A percentile compares a stretch with the other conserved stretches of the same genome.
These are phyloP conservation scores for Diplazon laetatorius DNA, from an alignment of 2,888 invertebrate species.

Conservation along the genomic window DNA sequence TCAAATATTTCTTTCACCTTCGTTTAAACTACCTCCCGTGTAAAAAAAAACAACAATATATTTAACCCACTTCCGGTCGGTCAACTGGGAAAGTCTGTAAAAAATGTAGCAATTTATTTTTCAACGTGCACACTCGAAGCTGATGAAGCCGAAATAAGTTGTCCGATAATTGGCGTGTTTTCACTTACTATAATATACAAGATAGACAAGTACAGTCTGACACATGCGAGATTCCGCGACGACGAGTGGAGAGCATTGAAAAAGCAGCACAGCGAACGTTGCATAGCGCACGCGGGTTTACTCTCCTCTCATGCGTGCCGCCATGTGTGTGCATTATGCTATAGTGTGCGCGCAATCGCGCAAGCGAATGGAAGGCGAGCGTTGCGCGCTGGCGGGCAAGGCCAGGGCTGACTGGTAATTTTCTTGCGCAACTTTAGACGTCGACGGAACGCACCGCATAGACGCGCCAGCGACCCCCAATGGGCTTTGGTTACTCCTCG, in stretches of 20 bases:
- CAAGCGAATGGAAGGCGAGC: conserved; percentile 54
- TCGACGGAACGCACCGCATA: conserved; percentile 38
- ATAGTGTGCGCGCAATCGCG: conserved; percentile 26
- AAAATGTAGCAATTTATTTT: too few relatives aligned
- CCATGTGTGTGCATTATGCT: not conserved
- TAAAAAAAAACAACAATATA: too few relatives aligned
- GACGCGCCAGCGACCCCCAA: too few relatives aligned
- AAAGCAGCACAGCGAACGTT: conserved; percentile 4
- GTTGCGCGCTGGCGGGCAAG: conserved; percentile 74
- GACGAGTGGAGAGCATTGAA: not conserved
- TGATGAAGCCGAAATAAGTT: too few relatives aligned
- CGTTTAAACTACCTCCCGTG: too few relatives aligned
- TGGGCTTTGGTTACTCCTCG: conserved; percentile 30
- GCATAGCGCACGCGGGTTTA: conserved; percentile 19
- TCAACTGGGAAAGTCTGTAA: too few relatives aligned
- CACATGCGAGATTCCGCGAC: conserved; percentile 28
- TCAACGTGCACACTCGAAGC: too few relatives aligned
- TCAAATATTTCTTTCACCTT: too few relatives aligned
- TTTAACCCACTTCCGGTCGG: too few relatives aligned
- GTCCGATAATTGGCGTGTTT: too few relatives aligned
- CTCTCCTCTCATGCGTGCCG: conserved; percentile 42
- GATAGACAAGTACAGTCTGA: too few relatives aligned
- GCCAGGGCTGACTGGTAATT: conserved; percentile 77
- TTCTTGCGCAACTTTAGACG: conserved; percentile 74
- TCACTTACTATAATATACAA: too few relatives aligned